Evolutionary conservation across 1,140 invertebrate genomes (phyloP), one percentile per base, ranked within the genome.

Genomic region (Trichomalopsis sarcophagae): DNA sequence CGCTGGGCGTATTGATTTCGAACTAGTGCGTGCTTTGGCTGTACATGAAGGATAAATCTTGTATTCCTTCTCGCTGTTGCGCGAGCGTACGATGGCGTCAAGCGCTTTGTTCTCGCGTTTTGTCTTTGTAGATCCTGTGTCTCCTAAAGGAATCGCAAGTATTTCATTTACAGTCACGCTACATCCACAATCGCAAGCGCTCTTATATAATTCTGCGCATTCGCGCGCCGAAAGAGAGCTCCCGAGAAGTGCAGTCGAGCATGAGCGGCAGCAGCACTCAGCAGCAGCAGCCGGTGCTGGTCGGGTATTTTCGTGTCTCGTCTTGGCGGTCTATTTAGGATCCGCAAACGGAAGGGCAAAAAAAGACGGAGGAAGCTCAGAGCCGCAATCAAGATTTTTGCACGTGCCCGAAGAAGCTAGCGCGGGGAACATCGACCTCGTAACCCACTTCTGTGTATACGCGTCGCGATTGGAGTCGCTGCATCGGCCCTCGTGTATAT

Each of bases 361-460:
- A 30, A 71, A 71, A 71, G 27, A 0, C 23, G 2, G 68, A 71
- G 11, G 23, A n/a, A 13, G 68, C 14, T 10, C 10, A 62, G 5
- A 36, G 27, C 17, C 33, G 66, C 66, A 79, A 79, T 66, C 55
- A 66, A 40, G 50, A 40, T 79, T 79, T 79, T 79, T 79, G 27
- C 33, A 40, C 66, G 5, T 66, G 55, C 27, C 27, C 5, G 23
- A 17, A 14, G 13, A 62, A 62, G 76, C 55, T 62, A 17, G 14
- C 36, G 27, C 21, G n/a, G 40, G 47, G 81, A 73, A 83, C 76
- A 83, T 83, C 62, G 81, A 77, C 81, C 81, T 77, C 81, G 81
- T 83, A 77, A 83, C 74, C 81, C 30, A 83, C 27, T 83, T 83
- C 6, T 44, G 9, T 44, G 10, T 44, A 44, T 10, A 44, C 40